Percentiles rank a stretch among this genome's conserved stretches.
Evolutionary conservation across 1,140 invertebrate species (phyloP).

Genomic region (Bemisia tabaci): DNA sequence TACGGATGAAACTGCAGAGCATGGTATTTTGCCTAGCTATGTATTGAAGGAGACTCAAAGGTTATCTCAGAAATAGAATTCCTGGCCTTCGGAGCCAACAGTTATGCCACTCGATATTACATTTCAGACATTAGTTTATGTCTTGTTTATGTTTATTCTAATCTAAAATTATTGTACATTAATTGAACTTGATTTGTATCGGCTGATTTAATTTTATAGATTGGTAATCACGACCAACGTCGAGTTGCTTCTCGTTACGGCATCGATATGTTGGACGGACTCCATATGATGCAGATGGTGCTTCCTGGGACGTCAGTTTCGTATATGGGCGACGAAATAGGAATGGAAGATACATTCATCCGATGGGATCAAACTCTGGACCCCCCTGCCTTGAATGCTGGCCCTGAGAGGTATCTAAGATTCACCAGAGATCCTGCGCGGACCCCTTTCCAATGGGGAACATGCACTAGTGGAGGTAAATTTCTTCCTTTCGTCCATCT

Average conservation of each 20-base stretch:
- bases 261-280: constrained; percentile 45
- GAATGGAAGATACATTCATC: constrained; percentile 49
- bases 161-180: background rate
- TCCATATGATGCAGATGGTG: constrained; percentile 57
- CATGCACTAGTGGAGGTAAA: constrained; percentile 43
- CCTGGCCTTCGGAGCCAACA: too few species aligned
- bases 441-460: constrained; percentile 61
- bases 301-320: constrained; percentile 57
- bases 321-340: constrained; percentile 68
- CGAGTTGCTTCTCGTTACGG: constrained; percentile 50
- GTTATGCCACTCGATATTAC: too few species aligned
- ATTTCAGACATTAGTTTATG: background rate
- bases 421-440: constrained; percentile 48
- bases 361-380: constrained; percentile 39
- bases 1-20: too few species aligned
- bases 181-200: background rate
- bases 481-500: too few species aligned
- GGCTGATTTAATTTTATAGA: constrained; percentile 28
- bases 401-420: constrained; percentile 34
- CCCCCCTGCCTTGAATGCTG: constrained; percentile 29
- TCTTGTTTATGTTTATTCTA: background rate
- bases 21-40: background rate
- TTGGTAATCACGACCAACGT: constrained; percentile 60
- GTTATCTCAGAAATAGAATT: too few species aligned
- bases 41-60: background rate